A percentile compares a stretch with the other conserved stretches of the same genome.
phyloP scores from a whole-genome alignment of 2,888 invertebrate species.

The Noctua fimbriata region DNA sequence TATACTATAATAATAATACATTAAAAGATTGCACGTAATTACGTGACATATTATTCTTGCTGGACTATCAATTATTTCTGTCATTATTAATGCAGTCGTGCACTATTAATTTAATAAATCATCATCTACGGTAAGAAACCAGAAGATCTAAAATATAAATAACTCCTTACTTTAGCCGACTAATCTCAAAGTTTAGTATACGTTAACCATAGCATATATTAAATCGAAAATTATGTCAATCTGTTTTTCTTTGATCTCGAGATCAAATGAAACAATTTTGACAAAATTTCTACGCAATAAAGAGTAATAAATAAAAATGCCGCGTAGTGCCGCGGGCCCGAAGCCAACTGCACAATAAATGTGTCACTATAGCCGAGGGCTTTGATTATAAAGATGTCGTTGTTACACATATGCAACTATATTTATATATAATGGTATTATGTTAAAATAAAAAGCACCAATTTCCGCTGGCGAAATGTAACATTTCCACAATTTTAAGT shows the following conservation, averaged over 20 bases:
- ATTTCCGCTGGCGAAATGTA: slow-evolving; percentile 45
- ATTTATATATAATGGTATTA: slow-evolving; percentile 59
- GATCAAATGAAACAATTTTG: slow-evolving; percentile 70
- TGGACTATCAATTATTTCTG: not conserved
- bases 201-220: slow-evolving; percentile 59
- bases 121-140: not conserved
- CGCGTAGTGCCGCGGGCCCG: slow-evolving; percentile 58
- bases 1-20: not conserved
- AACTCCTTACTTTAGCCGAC: slow-evolving; percentile 50
- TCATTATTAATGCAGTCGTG: slow-evolving; percentile 1
- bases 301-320: slow-evolving; percentile 64
- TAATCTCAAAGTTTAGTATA: slow-evolving; percentile 54
- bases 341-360: slow-evolving; percentile 69
- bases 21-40: slow-evolving; percentile 14
- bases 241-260: slow-evolving; percentile 65
- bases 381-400: slow-evolving; percentile 66
- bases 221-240: slow-evolving; percentile 66
- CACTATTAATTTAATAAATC: slow-evolving; percentile 25
- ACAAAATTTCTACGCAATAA: slow-evolving; percentile 66
- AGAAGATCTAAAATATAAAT: slow-evolving; percentile 32
- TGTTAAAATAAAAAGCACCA: slow-evolving; percentile 53
- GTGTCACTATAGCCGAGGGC: slow-evolving; percentile 66
- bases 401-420: slow-evolving; percentile 66
- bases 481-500: slow-evolving; percentile 38
- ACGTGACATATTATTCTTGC: not conserved